Conservation (phyloP, 2,888 invertebrate genomes). For the Ypsolopha sequella region DNA sequence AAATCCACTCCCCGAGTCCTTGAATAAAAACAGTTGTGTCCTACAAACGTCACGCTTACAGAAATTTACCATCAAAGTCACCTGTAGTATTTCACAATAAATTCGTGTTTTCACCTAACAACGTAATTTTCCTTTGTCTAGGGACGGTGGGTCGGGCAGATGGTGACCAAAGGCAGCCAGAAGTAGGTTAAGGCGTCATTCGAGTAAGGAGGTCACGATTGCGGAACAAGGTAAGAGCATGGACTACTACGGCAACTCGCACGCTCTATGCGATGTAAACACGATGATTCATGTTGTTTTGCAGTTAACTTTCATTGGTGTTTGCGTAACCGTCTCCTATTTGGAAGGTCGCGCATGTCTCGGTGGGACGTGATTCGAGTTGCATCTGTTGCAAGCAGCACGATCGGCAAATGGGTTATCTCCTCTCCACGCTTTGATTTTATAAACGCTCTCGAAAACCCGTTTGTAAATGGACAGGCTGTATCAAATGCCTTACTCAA, state of each 20-base stretch:
- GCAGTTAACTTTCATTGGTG: slow-evolving; percentile 22
- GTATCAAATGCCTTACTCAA: too few relatives aligned
- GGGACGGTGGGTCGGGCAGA: slow-evolving; percentile 30
- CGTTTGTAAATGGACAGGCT: too few relatives aligned
- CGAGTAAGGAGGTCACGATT: slow-evolving; percentile 38
- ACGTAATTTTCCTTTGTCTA: slow-evolving; percentile 17
- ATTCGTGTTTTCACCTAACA: neutral
- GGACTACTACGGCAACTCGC: slow-evolving; percentile 31
- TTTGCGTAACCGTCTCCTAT: slow-evolving; percentile 8
- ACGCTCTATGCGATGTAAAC: slow-evolving; percentile 31
- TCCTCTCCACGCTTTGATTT: too few relatives aligned
- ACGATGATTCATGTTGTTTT: slow-evolving; percentile 26
- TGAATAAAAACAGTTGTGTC: too few relatives aligned
- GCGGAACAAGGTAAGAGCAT: slow-evolving; percentile 52
- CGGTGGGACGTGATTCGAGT: slow-evolving; percentile 2
- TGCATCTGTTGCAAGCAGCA: too few relatives aligned
- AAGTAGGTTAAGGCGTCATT: slow-evolving; percentile 48
- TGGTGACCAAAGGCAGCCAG: slow-evolving; percentile 34
- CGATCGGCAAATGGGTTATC: too few relatives aligned
- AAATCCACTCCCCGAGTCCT: too few relatives aligned
- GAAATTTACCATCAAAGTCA: too few relatives aligned
- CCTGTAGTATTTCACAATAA: too few relatives aligned
- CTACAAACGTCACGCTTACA: too few relatives aligned
- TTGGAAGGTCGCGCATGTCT: slow-evolving; percentile 3
- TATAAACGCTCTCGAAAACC: too few relatives aligned